Percentiles rank a stretch among this genome's conserved stretches.
Evolutionary conservation across 2,888 invertebrate genomes (phyloP).

Genomic region (Cybosia mesomella): DNA sequence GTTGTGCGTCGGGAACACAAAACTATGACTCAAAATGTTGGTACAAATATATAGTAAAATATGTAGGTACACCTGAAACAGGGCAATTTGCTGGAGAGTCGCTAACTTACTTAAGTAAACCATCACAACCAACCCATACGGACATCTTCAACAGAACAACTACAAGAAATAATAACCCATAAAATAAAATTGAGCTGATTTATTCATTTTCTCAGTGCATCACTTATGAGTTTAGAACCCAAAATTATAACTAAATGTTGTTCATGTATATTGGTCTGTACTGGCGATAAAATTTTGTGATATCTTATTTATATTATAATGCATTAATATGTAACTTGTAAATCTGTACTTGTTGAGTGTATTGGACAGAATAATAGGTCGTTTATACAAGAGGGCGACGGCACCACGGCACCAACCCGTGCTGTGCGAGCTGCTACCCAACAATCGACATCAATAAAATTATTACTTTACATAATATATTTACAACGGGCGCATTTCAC

Average conservation of each 20-base stretch:
- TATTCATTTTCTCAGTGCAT: slow-evolving; percentile 73
- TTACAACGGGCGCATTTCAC: slow-evolving; percentile 79
- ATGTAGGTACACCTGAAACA: slow-evolving; percentile 70
- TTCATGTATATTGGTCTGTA: slow-evolving; percentile 75
- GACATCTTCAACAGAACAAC: slow-evolving; percentile 81
- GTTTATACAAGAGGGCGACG: slow-evolving; percentile 66
- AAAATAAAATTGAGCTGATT: slow-evolving; percentile 78
- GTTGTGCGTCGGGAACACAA: slow-evolving; percentile 59
- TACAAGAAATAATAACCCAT: slow-evolving; percentile 73
- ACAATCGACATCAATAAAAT: slow-evolving; percentile 76
- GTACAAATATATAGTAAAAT: slow-evolving; percentile 74
- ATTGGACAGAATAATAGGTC: slow-evolving; percentile 82
- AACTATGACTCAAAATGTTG: slow-evolving; percentile 61
- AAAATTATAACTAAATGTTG: slow-evolving; percentile 75
- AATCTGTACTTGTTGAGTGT: slow-evolving; percentile 79
- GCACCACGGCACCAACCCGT: slow-evolving; percentile 47
- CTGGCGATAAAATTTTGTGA: slow-evolving; percentile 84
- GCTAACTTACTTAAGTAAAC: slow-evolving; percentile 86
- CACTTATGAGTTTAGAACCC: slow-evolving; percentile 77
- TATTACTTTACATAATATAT: slow-evolving; percentile 84
- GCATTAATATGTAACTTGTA: slow-evolving; percentile 79
- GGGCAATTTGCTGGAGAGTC: slow-evolving; percentile 78
- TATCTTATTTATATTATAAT: slow-evolving; percentile 75
- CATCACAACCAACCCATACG: slow-evolving; percentile 87
- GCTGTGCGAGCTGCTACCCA: slow-evolving; percentile 59